Percentiles rank a stretch among this genome's conserved stretches.
Conservation (phyloP, 1,140 invertebrate species). For the Brachionus paranguensis region DNA sequence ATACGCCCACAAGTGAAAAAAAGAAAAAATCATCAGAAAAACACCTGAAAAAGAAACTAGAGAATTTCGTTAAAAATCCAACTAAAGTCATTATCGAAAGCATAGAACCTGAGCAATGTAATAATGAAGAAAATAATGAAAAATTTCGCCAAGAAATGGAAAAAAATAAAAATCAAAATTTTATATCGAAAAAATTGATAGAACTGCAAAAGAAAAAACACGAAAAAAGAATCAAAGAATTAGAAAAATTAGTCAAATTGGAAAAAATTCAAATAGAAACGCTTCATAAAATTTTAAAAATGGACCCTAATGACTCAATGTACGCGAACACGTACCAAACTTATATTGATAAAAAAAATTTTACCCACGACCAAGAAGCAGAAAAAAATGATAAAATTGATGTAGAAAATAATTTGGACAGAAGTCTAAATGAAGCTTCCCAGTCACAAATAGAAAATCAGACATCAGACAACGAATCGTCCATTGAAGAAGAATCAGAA, state of each 20-base stretch:
- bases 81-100: not conserved
- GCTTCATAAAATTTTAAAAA: not conserved
- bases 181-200: not conserved
- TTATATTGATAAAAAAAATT: not conserved
- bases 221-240: not conserved
- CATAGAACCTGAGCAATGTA: not conserved
- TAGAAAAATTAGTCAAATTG: not conserved
- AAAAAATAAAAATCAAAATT: not conserved
- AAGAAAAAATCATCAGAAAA: not conserved
- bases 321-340: not conserved
- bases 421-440: not conserved
- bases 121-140: not conserved
- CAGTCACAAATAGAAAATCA: not conserved
- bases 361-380: not conserved
- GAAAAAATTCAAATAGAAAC: not conserved
- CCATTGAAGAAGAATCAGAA: not conserved
- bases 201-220: not conserved
- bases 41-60: not conserved
- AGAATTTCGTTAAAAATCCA: conserved; percentile 15
- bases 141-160: not conserved
- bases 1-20: not conserved
- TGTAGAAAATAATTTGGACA: not conserved
- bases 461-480: not conserved
- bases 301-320: not conserved
- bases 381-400: not conserved